phyloP scores from a whole-genome alignment of 37 sponge, comb jelly and placozoan species.

The Aphrocallistes beatrix region DNA sequence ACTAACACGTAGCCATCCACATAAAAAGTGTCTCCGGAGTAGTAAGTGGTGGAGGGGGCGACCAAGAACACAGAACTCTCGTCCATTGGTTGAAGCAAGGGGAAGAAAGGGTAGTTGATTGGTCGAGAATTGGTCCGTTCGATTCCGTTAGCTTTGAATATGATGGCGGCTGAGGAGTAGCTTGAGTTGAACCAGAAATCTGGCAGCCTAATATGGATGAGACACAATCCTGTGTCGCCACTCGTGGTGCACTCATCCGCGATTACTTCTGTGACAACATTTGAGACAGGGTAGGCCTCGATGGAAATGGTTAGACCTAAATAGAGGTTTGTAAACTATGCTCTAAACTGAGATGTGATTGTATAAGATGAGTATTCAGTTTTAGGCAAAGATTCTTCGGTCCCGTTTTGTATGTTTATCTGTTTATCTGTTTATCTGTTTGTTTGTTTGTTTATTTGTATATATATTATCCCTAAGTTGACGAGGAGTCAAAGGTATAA shows the following conservation, averaged over 20 bases:
- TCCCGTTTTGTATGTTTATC: too few relatives aligned
- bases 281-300: neutral
- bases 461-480: too few relatives aligned
- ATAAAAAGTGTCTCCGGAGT: neutral
- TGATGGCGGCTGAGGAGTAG: neutral
- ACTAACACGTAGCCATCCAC: neutral
- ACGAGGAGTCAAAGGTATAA: too few relatives aligned
- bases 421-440: too few relatives aligned
- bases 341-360: too few relatives aligned
- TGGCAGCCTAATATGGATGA: neutral
- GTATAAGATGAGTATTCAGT: too few relatives aligned
- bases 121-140: neutral
- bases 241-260: neutral
- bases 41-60: neutral
- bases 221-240: neutral
- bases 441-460: too few relatives aligned
- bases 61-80: neutral
- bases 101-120: neutral
- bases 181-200: slow-evolving; percentile 7
- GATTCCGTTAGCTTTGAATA: neutral
- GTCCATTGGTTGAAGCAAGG: neutral
- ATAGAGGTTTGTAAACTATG: too few relatives aligned
- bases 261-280: neutral
- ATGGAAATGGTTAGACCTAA: neutral
- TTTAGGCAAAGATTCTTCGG: too few relatives aligned